Evolutionary conservation across 2,797 vertebrate species (phyloP).

Genomic region (Steatocranus sp.): DNA sequence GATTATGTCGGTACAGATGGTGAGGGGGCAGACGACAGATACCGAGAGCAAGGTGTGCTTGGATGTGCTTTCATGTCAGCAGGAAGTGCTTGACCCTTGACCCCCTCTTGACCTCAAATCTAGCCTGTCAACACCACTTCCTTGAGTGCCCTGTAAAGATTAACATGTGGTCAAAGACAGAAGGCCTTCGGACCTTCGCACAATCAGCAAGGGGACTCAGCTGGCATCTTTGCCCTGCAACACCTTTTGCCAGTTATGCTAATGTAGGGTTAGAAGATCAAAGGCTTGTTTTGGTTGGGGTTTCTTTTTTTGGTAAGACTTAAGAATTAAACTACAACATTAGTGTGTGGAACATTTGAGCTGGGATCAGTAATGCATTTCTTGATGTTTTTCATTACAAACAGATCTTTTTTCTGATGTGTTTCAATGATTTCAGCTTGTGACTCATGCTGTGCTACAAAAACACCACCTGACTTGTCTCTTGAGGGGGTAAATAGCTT

Average conservation of each 20-base stretch:
- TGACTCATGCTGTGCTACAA: constrained; percentile 25
- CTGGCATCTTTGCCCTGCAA: constrained; percentile 43
- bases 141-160: constrained; percentile 72
- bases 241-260: constrained; percentile 36
- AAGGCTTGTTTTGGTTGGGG: constrained; percentile 6
- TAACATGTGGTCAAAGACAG: constrained; percentile 71
- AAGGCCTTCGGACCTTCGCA: constrained; percentile 25
- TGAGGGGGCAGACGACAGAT: constrained; percentile 58
- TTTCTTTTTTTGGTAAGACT: neutral
- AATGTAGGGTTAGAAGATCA: constrained; percentile 33
- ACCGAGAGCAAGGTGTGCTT: constrained; percentile 77
- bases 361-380: neutral
- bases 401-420: neutral
- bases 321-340: neutral
- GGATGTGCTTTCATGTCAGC: constrained; percentile 79
- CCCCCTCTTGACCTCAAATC: constrained; percentile 73
- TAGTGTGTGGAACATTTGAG: neutral
- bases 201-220: constrained; percentile 51
- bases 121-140: constrained; percentile 75
- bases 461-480: constrained; percentile 27
- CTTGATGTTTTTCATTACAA: neutral
- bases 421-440: constrained; percentile 1
- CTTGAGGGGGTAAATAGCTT: constrained; percentile 31
- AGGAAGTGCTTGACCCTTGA: constrained; percentile 74
- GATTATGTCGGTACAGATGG: constrained; percentile 79